These are phyloP conservation scores for Andrena haemorrhoa DNA, from an alignment of 2,888 invertebrate genomes.

Conservation along the genomic window DNA sequence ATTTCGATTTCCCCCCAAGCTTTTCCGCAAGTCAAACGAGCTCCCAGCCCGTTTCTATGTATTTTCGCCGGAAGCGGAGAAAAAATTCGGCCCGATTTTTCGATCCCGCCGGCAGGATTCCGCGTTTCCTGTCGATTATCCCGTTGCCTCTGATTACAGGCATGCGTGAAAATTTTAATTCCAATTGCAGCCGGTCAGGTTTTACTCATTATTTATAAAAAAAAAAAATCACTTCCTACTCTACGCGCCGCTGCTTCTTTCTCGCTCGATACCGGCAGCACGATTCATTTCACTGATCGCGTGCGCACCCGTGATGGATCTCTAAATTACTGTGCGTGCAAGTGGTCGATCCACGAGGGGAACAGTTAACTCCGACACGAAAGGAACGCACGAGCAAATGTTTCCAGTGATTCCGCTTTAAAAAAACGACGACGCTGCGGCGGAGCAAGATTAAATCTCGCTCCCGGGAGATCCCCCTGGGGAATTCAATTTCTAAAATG, in stretches of 20 bases:
- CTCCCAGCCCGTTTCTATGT: background rate
- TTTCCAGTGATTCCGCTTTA: too few species aligned
- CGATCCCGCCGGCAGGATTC: background rate
- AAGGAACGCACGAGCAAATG: too few species aligned
- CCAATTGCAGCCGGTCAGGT: background rate
- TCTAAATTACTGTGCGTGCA: background rate
- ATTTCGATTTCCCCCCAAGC: background rate
- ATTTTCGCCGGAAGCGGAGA: background rate
- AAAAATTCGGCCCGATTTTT: conserved; percentile 13
- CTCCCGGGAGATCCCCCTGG: too few species aligned
- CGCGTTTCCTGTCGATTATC: conserved; percentile 25
- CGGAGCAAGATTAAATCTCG: too few species aligned
- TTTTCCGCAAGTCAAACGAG: background rate
- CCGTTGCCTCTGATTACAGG: conserved; percentile 3
- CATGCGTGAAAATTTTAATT: conserved; percentile 36
- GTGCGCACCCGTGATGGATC: background rate
- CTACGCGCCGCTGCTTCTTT: background rate
- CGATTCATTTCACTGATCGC: conserved; percentile 2
- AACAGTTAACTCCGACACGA: too few species aligned
- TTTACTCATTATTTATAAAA: background rate
- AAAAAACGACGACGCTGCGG: too few species aligned
- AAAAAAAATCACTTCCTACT: background rate
- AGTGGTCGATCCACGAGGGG: background rate
- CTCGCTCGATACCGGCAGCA: background rate
- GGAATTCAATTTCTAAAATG: background rate